Evolutionary conservation across 2,113 vertebrate species (phyloP), one percentile per base, ranked within the genome.

Genomic region (Paradoxurus hermaphroditus): DNA sequence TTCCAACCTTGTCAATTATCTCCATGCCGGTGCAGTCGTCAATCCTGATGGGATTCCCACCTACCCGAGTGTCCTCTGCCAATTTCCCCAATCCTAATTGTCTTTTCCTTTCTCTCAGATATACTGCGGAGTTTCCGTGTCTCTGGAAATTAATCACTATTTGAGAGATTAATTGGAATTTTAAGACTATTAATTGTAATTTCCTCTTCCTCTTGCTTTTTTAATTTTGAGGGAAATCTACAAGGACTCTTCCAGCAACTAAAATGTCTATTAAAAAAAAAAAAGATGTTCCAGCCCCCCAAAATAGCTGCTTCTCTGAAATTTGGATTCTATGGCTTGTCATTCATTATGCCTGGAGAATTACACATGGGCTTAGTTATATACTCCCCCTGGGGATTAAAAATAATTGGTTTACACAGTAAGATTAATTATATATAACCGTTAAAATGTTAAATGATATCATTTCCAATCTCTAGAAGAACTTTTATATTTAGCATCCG

Each of bases 81-180:
- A 95, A 97, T 97, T 97, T 98, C 96, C 83, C 87, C 92, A 85
- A 44, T 25, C 94, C 90, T 97, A 97, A 98, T 97, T 97, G 97
- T 94, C 96, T 97, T 98, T 95, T 87, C 70, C 92, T 95, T 92
- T 93, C 84, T 75, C 89, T 92, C 70, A 34, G 84, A 97, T 84
- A 95, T 6, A 83, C 91, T 46, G 59, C 91, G 67, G 96, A 67
- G 29, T 97, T 90, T 95, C 83, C 1, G 0, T 62, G 95, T 98
- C 97, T 98, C 97, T 98, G 75, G 97, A 97, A 98, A 98, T 98
- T 97, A 98, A 98, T 98, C 98, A 98, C 97, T 97, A 97, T 96
- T 97, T 90, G 96, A 97, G 96, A 95, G 97, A 98, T 97, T 98
- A 97, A 98, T 97, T 98, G 97, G 98, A 97, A 98, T 95, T 92